A percentile compares a stretch with the other conserved stretches of the same genome.
Conservation (phyloP, 2,888 invertebrate species). For the Plagodis pulveraria region DNA sequence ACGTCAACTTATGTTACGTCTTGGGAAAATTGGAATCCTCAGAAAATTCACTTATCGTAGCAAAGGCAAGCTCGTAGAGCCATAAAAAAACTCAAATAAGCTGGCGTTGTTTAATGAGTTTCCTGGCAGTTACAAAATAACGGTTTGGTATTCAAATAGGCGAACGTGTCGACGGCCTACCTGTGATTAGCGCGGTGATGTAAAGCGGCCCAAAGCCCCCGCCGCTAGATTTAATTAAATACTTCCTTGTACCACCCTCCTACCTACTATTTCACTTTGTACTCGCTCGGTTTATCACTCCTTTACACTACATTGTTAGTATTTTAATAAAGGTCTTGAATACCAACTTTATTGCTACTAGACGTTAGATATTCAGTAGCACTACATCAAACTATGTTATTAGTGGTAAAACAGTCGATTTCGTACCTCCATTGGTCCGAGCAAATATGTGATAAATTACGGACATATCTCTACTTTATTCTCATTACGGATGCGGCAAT, state of each 20-base stretch:
- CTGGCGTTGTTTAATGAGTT: slow-evolving; percentile 50
- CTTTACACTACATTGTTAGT: slow-evolving; percentile 51
- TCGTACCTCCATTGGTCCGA: slow-evolving; percentile 48
- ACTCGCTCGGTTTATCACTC: slow-evolving; percentile 68
- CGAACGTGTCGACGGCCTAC: slow-evolving; percentile 74
- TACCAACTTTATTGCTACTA: slow-evolving; percentile 40
- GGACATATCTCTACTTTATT: slow-evolving; percentile 81
- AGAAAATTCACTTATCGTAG: no score
- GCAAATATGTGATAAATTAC: slow-evolving; percentile 77
- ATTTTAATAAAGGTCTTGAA: slow-evolving; percentile 48
- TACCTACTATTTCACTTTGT: slow-evolving; percentile 70
- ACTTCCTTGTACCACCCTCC: slow-evolving; percentile 73
- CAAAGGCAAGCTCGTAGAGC: slow-evolving; percentile 8
- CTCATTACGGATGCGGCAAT: slow-evolving; percentile 84
- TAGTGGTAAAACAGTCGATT: slow-evolving; percentile 65
- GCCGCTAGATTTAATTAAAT: slow-evolving; percentile 81
- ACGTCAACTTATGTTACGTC: no score
- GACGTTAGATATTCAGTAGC: slow-evolving; percentile 35
- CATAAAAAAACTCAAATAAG: slow-evolving; percentile 39
- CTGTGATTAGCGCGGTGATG: slow-evolving; percentile 79
- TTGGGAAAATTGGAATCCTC: no score
- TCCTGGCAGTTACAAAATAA: slow-evolving; percentile 60
- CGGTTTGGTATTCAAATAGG: slow-evolving; percentile 68
- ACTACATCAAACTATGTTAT: slow-evolving; percentile 33
- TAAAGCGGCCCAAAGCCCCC: slow-evolving; percentile 65